Conservation (phyloP, 2,113 vertebrate genomes). For the Tragulus kanchil region DNA sequence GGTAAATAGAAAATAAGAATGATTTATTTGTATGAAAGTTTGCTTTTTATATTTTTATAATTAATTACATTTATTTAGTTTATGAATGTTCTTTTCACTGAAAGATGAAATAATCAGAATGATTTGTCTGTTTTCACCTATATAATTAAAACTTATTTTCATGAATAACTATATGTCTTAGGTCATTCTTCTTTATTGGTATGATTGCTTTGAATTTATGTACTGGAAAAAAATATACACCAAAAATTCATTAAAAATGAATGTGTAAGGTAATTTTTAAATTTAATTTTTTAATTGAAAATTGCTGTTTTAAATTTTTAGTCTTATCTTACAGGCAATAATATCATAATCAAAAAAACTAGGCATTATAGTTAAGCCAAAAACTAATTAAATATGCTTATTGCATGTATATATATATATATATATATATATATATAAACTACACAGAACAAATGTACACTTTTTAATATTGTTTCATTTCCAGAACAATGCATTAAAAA, state of each 20-base stretch:
- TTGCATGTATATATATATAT: no score
- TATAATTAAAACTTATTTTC: background rate
- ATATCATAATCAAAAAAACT: background rate
- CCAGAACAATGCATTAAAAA: background rate
- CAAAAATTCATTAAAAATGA: background rate
- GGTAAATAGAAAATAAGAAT: background rate
- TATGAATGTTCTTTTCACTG: background rate
- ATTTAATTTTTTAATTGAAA: no score
- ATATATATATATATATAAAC: background rate
- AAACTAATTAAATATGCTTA: background rate
- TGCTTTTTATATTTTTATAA: background rate
- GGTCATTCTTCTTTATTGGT: background rate
- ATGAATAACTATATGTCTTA: background rate
- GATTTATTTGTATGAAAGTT: background rate
- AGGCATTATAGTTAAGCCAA: background rate
- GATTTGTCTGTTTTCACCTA: background rate
- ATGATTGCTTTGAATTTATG: background rate
- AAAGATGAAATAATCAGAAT: background rate
- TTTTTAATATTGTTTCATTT: background rate
- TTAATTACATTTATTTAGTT: background rate
- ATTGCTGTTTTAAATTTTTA: background rate
- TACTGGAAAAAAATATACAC: background rate
- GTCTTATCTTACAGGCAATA: background rate
- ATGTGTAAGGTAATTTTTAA: background rate
- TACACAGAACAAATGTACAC: background rate